These are phyloP conservation scores for Drosophila lutescens DNA, from an alignment of 2,888 invertebrate species.

Conservation along the genomic window DNA sequence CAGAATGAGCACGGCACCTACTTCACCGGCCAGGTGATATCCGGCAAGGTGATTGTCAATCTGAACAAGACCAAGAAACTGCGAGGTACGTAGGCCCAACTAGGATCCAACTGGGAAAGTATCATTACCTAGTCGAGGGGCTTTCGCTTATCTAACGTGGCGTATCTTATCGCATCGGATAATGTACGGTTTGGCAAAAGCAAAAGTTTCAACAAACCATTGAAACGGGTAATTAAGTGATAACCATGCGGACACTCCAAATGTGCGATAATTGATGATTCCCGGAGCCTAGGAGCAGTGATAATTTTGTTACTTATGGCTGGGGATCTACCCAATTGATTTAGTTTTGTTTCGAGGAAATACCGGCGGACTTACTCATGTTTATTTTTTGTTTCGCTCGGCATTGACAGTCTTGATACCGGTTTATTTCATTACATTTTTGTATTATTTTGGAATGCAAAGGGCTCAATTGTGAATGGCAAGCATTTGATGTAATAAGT, in stretches of 20 bases:
- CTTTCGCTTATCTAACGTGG: constrained; percentile 14
- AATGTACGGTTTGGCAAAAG: constrained; percentile 33
- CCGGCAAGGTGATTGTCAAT: constrained; percentile 80
- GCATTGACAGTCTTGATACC: background rate
- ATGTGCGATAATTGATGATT: constrained; percentile 59
- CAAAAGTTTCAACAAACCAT: constrained; percentile 37
- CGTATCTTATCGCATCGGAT: constrained; percentile 56
- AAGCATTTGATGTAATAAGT: too few relatives aligned
- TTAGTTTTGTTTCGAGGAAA: constrained; percentile 51
- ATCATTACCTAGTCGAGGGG: background rate
- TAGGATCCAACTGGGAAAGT: background rate
- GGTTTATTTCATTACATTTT: too few relatives aligned
- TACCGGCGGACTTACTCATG: constrained; percentile 53
- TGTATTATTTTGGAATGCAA: too few relatives aligned
- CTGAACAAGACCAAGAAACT: constrained; percentile 81
- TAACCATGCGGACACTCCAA: constrained; percentile 50
- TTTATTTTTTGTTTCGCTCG: background rate
- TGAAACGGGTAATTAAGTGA: constrained; percentile 54
- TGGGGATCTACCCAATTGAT: constrained; percentile 49
- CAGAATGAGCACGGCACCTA: constrained; percentile 87
- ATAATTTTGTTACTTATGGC: background rate
- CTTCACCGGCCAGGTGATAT: constrained; percentile 82
- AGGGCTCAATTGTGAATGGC: background rate
- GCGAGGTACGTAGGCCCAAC: constrained; percentile 70
- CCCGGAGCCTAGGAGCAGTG: constrained; percentile 3